Base-by-base conservation (phyloP, 1,140 invertebrate genomes). In the Muscidifurax raptorellus region DNA sequence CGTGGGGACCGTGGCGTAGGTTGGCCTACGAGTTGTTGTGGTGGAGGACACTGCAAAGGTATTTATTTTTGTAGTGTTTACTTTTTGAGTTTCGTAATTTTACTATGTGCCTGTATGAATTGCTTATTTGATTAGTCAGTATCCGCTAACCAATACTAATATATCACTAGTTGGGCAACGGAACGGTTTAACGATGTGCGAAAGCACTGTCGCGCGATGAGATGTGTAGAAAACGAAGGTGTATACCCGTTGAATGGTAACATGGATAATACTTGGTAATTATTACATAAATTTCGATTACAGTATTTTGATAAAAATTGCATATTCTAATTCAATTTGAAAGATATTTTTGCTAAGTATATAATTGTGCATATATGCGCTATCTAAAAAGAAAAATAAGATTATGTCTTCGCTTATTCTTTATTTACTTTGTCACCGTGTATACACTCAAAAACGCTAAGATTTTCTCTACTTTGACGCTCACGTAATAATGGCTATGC, bases 1-100 rank as follows among this genome's bases (percentile, higher is more conserved):
- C 13, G 84, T 86, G 3, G 86, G 59, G 25, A 28, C 88, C 4
- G 82, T 71, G 27, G 27, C n/a, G 18, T 59, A 27, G 6, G 12
- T 40, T 71, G 83, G 86, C 82, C 80, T 81, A 77, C 47, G 40
- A 1, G 86, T 90, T 2, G 86, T 90, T 32, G 85, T 59, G 1
- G 18, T 59, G 18, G 18, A 74, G 10, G 83, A 64, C 12, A 78
- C n/a, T 80, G 78, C 28, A 69, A 40, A 76, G 40, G 74, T 75
- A 67, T 27, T 15, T 25, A 27, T 27, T 64, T 64, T 64, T 64
- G 12, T 18, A 52, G 13, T 18, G 13, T 52, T 52, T 52, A 52
- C 13, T 18, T 52, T 22, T 52, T 4, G 18, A 22, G n/a, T 59
- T 59, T 59, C 52, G 22, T 59, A n/a, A 59, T 59, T 59, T n/a